Base-by-base conservation (phyloP, 1,140 invertebrate genomes). In the Ephestia elutella region DNA sequence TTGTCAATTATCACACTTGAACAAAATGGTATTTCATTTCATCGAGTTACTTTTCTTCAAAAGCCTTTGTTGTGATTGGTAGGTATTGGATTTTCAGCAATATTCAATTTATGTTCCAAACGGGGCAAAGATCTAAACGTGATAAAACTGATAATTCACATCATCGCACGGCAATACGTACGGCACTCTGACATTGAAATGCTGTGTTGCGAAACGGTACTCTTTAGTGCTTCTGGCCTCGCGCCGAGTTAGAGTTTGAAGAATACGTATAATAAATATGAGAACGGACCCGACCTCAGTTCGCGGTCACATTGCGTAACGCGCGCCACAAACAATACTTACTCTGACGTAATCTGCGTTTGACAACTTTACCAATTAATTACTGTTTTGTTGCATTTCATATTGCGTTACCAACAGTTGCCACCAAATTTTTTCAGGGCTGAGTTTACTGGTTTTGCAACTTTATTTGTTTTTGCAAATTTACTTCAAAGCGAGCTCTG, bases 241-340 rank as follows among this genome's bases (percentile, higher is more conserved):
- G 82, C 59, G 28, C 56, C 65, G 64, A 72, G 68, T 68, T 69
- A 70, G 71, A 78, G 78, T 86, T 80, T 77, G 78, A 83, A 86
- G 82, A 85, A 86, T 85, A 87, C 82, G 78, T 87, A 82, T 80
- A 85, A 81, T 84, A 87, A 85, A 85, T 85, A 85, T 85, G 78
- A 83, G 80, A 86, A 82, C 82, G 80, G 72, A 82, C 70, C 65
- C 80, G 83, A 83, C 82, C 83, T 86, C 71, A 61, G 72, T 84
- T 86, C 80, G 82, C 83, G 85, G 83, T 81, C 83, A 73, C 72
- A 62, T 87, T 87, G 80, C 76, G 82, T 82, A 86, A 87, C 64
- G 48, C 66, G 66, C 60, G 67, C 74, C 75, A 85, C 77, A 81
- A 75, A 86, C 81, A 87, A 82, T 86, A 75, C 73, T 61, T 70